A percentile compares a stretch with the other conserved stretches of the same genome.
These are phyloP conservation scores for Dasysyrphus tricinctus DNA, from an alignment of 2,888 invertebrate genomes.

Conservation along the genomic window DNA sequence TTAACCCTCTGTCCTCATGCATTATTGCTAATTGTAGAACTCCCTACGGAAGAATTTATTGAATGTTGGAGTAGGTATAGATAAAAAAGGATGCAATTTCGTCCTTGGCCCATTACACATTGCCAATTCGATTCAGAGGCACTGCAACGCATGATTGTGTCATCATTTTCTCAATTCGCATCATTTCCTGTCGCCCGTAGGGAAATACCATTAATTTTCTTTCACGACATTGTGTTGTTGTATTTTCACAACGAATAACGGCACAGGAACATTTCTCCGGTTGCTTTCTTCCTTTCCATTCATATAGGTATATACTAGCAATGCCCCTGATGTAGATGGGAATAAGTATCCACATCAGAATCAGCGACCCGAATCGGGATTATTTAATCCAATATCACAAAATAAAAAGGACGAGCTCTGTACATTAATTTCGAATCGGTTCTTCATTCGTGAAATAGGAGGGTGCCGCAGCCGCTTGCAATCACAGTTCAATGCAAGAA, in stretches of 20 bases:
- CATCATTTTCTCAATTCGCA: conserved; percentile 61
- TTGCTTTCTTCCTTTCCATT: neutral
- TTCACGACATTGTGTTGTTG: conserved; percentile 33
- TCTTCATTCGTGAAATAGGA: conserved; percentile 5
- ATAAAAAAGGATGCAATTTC: conserved; percentile 9
- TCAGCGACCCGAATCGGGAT: conserved; percentile 68
- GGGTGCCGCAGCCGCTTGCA: conserved; percentile 38
- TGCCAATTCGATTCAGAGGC: conserved; percentile 49
- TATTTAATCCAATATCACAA: conserved; percentile 44
- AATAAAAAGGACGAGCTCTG: conserved; percentile 3
- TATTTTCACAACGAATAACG: conserved; percentile 44
- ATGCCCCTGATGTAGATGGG: conserved; percentile 40
- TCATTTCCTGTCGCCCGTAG: conserved; percentile 48
- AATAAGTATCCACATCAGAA: conserved; percentile 15
- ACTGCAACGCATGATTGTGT: conserved; percentile 71
- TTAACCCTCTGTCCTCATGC: conserved; percentile 2
- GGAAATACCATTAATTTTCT: conserved; percentile 58
- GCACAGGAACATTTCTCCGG: conserved; percentile 11
- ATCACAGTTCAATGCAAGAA: conserved; percentile 71
- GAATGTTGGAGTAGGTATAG: neutral
- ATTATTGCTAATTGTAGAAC: conserved; percentile 53
- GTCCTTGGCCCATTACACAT: conserved; percentile 63
- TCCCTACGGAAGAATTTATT: neutral
- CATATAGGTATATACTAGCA: neutral
- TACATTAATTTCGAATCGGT: conserved; percentile 58